phyloP scores from a whole-genome alignment of 2,888 invertebrate genomes.

The Cephus runcator region DNA sequence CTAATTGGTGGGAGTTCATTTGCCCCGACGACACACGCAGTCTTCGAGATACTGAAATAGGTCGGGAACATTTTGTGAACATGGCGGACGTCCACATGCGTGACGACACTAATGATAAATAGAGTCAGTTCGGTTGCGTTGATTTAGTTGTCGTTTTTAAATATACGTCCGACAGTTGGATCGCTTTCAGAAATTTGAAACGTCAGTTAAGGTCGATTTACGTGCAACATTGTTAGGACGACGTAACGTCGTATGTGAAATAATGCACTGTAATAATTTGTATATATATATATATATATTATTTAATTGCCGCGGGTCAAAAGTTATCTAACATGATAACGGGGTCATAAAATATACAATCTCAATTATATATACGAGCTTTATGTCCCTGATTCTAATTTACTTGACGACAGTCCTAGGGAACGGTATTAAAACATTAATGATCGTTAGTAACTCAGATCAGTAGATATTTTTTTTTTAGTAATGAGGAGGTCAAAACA shows the following conservation, averaged over 20 bases:
- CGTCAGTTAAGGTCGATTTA: neutral
- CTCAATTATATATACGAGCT: neutral
- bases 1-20: constrained; percentile 36
- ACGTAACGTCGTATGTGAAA: neutral
- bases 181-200: neutral
- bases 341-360: neutral
- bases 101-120: neutral
- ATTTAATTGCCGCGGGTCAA: neutral
- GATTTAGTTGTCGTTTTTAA: neutral
- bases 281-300: neutral
- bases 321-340: neutral
- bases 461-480: neutral
- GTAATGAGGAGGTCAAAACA: neutral
- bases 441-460: neutral
- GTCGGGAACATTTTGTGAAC: neutral
- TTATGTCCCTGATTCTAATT: neutral
- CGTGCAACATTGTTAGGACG: neutral
- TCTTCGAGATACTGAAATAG: constrained; percentile 15
- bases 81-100: neutral
- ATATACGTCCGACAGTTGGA: neutral
- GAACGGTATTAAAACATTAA: neutral
- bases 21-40: constrained; percentile 25
- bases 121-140: neutral
- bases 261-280: neutral
- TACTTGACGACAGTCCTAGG: neutral